These are phyloP conservation scores for Pandion haliaetus DNA, from an alignment of 2,113 vertebrate species.

Conservation along the genomic window DNA sequence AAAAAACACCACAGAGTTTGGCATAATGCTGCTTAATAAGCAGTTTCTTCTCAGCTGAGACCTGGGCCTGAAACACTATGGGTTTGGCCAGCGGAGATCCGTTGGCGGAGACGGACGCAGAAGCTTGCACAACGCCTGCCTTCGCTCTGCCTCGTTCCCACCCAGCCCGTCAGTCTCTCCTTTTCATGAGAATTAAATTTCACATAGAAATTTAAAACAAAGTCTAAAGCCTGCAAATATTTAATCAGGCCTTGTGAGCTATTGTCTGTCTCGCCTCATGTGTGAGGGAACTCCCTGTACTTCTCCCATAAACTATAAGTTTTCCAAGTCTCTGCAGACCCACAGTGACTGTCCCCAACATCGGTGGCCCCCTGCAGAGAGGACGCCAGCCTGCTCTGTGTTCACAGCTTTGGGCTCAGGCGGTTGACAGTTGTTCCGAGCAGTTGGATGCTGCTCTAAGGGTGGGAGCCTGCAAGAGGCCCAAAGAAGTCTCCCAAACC, in stretches of 20 bases:
- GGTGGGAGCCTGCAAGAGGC: not conserved
- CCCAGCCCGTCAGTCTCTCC: not conserved
- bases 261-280: slow-evolving; percentile 27
- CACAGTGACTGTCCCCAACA: not conserved
- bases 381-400: not conserved
- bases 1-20: not conserved
- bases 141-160: not conserved
- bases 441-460: not conserved
- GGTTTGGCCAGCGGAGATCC: not conserved
- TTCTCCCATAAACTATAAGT: not conserved
- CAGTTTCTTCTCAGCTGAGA: not conserved
- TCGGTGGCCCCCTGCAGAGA: not conserved
- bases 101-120: not conserved
- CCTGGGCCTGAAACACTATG: not conserved
- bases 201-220: not conserved
- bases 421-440: not conserved
- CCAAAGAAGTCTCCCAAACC: not conserved
- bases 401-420: not conserved
- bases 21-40: not conserved
- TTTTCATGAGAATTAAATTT: not conserved
- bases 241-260: not conserved
- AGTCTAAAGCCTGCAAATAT: not conserved
- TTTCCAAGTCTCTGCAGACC: not conserved
- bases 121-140: not conserved
- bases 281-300: slow-evolving; percentile 53